phyloP scores from a whole-genome alignment of 1,140 invertebrate species.

The Saccostrea glomerata region DNA sequence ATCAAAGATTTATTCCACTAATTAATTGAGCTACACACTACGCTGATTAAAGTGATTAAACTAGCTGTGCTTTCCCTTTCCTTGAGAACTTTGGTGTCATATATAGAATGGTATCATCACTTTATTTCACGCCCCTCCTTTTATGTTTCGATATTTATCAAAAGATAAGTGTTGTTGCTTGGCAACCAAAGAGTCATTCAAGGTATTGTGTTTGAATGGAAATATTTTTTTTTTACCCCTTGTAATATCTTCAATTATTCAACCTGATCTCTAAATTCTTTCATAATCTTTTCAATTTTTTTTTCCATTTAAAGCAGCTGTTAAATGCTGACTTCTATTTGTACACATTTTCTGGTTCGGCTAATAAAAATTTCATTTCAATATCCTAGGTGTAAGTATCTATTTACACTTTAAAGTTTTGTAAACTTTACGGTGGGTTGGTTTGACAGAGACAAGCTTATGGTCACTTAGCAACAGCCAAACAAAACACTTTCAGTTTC shows the following conservation, averaged over 20 bases:
- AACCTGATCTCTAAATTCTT: background rate
- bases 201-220: background rate
- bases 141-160: background rate
- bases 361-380: constrained; percentile 30
- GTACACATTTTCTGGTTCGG: background rate
- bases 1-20: background rate
- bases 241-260: constrained; percentile 22
- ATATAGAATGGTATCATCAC: background rate
- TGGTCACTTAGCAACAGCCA: constrained; percentile 5
- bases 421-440: background rate
- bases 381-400: constrained; percentile 19
- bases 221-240: background rate
- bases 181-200: background rate
- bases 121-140: background rate
- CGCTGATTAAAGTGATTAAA: background rate
- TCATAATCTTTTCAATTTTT: background rate
- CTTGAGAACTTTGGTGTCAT: background rate
- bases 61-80: background rate
- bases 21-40: background rate
- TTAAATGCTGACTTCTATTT: background rate
- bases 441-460: constrained; percentile 1
- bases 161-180: background rate
- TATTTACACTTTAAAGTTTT: constrained; percentile 35
- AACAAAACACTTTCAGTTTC: constrained; percentile 24
- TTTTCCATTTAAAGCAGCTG: background rate